phyloP scores from a whole-genome alignment of 1,140 invertebrate genomes.

The Drosophila prosaltans region DNA sequence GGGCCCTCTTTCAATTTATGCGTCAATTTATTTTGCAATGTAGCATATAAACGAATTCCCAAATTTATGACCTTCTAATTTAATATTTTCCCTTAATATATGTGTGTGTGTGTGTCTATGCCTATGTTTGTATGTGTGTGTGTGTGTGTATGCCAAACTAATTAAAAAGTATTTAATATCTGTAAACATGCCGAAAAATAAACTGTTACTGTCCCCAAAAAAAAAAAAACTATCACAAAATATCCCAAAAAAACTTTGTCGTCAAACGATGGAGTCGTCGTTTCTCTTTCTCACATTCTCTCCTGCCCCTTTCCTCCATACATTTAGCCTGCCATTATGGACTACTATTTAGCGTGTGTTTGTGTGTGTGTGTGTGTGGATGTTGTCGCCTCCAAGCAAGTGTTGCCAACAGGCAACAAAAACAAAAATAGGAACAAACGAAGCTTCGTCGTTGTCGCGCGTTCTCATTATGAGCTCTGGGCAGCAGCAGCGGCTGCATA shows the following conservation, averaged over 20 bases:
- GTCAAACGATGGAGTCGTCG: constrained; percentile 40
- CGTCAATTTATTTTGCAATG: constrained; percentile 46
- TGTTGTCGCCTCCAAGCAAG: constrained; percentile 50
- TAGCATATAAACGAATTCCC: constrained; percentile 38
- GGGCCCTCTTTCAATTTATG: constrained; percentile 43
- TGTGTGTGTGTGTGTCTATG: constrained; percentile 33
- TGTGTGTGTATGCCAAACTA: constrained; percentile 64
- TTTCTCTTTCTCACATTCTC: constrained; percentile 7
- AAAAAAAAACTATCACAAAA: constrained; percentile 37
- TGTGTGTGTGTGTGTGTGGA: constrained; percentile 46
- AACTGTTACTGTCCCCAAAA: constrained; percentile 36
- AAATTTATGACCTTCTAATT: constrained; percentile 59
- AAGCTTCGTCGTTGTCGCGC: constrained; percentile 45
- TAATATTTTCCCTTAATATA: constrained; percentile 57
- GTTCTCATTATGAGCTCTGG: constrained; percentile 56
- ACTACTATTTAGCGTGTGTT: constrained; percentile 51
- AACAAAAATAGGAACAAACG: constrained; percentile 6
- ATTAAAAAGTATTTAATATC: constrained; percentile 81
- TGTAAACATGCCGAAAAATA: constrained; percentile 72
- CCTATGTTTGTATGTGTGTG: constrained; percentile 6
- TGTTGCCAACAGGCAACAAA: constrained; percentile 45
- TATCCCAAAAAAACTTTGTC: constrained; percentile 63
- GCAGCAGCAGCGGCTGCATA: constrained; percentile 39
- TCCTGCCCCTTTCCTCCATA: not conserved
- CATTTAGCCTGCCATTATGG: constrained; percentile 40